A percentile compares a stretch with the other conserved stretches of the same genome.
phyloP scores from a whole-genome alignment of 2,113 vertebrate genomes.

The Rutilus rutilus region DNA sequence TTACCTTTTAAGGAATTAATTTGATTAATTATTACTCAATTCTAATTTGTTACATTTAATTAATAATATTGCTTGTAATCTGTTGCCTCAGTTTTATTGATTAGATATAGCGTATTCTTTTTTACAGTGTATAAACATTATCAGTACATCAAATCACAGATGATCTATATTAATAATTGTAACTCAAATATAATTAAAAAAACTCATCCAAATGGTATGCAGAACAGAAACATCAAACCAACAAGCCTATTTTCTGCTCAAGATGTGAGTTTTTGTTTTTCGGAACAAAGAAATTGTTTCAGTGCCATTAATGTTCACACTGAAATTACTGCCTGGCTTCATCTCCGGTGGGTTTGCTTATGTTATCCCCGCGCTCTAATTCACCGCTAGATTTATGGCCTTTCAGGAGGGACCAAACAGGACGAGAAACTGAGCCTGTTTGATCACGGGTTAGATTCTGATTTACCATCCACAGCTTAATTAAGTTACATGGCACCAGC shows the following conservation, averaged over 20 bases:
- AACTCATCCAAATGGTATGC: background rate
- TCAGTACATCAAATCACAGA: too few relatives aligned
- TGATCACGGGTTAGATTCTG: slow-evolving; percentile 78
- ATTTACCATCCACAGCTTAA: slow-evolving; percentile 81
- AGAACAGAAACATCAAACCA: background rate
- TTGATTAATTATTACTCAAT: too few relatives aligned
- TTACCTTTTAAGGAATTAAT: too few relatives aligned
- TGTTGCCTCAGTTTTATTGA: too few relatives aligned
- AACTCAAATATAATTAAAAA: too few relatives aligned
- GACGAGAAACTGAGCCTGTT: slow-evolving; percentile 68
- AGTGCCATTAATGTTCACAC: background rate
- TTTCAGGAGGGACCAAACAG: slow-evolving; percentile 52
- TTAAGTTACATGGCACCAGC: slow-evolving; percentile 74
- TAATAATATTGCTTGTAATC: too few relatives aligned
- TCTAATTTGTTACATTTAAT: too few relatives aligned
- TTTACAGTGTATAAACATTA: too few relatives aligned
- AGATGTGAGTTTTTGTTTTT: background rate
- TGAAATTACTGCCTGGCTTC: slow-evolving; percentile 21
- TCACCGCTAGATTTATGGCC: slow-evolving; percentile 75
- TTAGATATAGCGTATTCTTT: too few relatives aligned
- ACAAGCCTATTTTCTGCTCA: background rate
- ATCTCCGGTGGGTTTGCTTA: slow-evolving; percentile 58
- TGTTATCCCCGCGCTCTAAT: slow-evolving; percentile 69
- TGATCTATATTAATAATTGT: too few relatives aligned
- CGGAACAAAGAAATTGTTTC: background rate